Base-by-base conservation (phyloP, 92 coral and sea anemone species). In the Ricordea florida region DNA sequence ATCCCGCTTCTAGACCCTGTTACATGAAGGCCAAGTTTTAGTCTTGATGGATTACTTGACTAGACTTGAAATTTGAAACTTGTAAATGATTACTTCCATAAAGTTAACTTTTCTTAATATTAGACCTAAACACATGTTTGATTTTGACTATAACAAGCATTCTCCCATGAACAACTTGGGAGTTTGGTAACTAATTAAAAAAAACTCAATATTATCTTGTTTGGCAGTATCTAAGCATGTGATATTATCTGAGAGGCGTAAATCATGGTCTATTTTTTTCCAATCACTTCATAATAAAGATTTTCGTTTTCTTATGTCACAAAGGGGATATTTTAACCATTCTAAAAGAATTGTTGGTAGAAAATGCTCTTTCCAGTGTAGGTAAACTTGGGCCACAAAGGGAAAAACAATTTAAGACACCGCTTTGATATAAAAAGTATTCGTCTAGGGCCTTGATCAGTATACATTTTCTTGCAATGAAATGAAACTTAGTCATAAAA, bases 311-410 rank as follows among this genome's bases (percentile, higher is more conserved):
- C 29, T 18, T 51, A 51, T 51, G 58, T 51, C 58, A 18, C 30
- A 51, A 51, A 20, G 30, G 58, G 34, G 26, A 51, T 51, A 51
- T 51, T 51, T 51, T n/a, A 51, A 32, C 58, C 58, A 51, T 51
- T 51, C 26, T 51, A 17, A 51, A 51, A 51, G 58, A 51, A 51
- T 51, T 22, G 13, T 51, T 51, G 58, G 58, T 51, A n/a, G 58
- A 51, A 51, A 51, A 51, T 51, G 30, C 58, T 51, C 58, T 51
- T 18, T 51, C 18, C 14, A 42, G 48, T 42, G n/a, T n/a, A n/a
- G n/a, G n/a, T n/a, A n/a, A n/a, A n/a, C n/a, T n/a, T n/a, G n/a
- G n/a, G n/a, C n/a, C n/a, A n/a, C n/a, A n/a, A n/a, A n/a, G n/a
- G n/a, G n/a, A n/a, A n/a, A n/a, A n/a, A n/a, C n/a, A n/a, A n/a